Conservation (phyloP, 2,113 vertebrate genomes). For the Scopus umbretta region DNA sequence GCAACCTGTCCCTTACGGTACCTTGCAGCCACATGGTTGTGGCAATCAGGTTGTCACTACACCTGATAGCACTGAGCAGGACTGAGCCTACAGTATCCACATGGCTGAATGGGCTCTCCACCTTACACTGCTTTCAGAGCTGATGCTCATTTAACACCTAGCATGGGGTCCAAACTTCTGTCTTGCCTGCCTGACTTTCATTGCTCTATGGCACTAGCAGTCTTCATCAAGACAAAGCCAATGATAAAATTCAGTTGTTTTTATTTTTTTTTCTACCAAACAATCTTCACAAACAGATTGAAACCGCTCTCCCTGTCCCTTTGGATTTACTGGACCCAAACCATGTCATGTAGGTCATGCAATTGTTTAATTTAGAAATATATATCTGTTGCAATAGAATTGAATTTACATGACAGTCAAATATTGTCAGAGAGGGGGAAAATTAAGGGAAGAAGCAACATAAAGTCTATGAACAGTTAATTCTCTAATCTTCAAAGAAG, state of each 20-base stretch:
- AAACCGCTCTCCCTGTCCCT: background rate
- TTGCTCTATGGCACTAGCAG: background rate
- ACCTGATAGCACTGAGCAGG: background rate
- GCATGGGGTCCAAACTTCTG: background rate
- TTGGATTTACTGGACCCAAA: background rate
- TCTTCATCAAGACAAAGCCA: background rate
- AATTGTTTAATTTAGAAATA: background rate
- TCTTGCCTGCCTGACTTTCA: background rate
- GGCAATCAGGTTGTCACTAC: background rate
- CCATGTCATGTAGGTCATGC: background rate
- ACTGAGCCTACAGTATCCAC: background rate
- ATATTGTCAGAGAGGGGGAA: background rate
- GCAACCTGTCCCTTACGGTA: background rate
- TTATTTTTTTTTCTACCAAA: background rate
- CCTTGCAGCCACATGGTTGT: background rate
- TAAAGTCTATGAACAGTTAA: background rate
- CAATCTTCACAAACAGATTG: background rate
- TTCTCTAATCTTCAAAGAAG: background rate
- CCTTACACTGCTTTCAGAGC: background rate
- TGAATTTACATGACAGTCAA: background rate
- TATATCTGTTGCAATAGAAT: background rate
- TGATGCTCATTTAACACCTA: background rate
- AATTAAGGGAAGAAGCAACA: background rate
- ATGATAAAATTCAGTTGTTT: background rate
- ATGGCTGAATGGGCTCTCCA: background rate